phyloP scores from a whole-genome alignment of 2,113 vertebrate species.

The Eptesicus fuscus region DNA sequence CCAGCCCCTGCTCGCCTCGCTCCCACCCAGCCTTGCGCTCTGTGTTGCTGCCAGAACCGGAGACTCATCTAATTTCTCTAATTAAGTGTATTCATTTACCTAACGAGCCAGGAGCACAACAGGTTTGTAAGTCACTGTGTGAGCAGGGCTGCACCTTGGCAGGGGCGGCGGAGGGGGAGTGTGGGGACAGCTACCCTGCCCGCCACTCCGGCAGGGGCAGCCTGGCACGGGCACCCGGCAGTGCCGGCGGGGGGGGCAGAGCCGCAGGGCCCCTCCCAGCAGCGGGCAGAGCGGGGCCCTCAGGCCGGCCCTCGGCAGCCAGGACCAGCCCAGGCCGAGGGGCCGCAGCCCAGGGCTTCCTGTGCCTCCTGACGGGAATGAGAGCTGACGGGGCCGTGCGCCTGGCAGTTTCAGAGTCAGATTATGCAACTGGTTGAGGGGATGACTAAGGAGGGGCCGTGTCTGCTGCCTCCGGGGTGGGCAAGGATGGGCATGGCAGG shows the following conservation, averaged over 20 bases:
- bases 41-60: slow-evolving; percentile 52
- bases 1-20: neutral
- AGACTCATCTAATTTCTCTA: slow-evolving; percentile 63
- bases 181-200: slow-evolving; percentile 10
- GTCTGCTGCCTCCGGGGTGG: slow-evolving; percentile 64
- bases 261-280: neutral
- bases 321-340: neutral
- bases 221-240: neutral
- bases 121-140: slow-evolving; percentile 26
- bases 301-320: neutral
- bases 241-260: too few species aligned
- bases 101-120: neutral
- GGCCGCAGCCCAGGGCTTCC: slow-evolving; percentile 29
- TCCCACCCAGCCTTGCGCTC: neutral
- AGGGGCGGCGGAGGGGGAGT: slow-evolving; percentile 53
- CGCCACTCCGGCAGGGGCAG: neutral
- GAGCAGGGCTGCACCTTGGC: neutral
- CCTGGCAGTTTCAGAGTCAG: slow-evolving; percentile 81
- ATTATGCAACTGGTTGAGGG: slow-evolving; percentile 79
- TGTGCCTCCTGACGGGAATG: slow-evolving; percentile 63
- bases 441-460: slow-evolving; percentile 75
- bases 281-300: neutral
- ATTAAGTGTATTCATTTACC: slow-evolving; percentile 59
- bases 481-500: slow-evolving; percentile 28
- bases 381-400: slow-evolving; percentile 65